Percentiles rank a stretch among this genome's conserved stretches.
Evolutionary conservation across 2,888 invertebrate species (phyloP).

Genomic region (Galerucella pusilla): DNA sequence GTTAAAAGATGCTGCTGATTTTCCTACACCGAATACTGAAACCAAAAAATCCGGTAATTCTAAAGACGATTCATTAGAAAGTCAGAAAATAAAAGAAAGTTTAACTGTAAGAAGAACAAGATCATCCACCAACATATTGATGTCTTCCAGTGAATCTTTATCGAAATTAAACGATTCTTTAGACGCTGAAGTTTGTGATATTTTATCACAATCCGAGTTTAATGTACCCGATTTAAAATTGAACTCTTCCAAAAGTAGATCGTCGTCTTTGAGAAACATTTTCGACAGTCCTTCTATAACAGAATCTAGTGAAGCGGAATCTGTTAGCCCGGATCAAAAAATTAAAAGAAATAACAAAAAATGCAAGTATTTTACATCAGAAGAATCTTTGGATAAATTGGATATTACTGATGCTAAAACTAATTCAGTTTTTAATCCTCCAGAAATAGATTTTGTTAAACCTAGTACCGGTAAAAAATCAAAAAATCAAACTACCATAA

Average conservation of each 20-base stretch:
- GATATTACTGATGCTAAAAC: not conserved
- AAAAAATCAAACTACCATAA: not conserved
- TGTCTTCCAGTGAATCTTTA: constrained; percentile 20
- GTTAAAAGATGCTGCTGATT: not conserved
- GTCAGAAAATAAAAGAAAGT: not conserved
- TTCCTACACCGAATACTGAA: not conserved
- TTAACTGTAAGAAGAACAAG: constrained; percentile 17
- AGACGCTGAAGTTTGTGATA: constrained; percentile 22
- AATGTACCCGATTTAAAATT: not conserved
- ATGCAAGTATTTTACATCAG: constrained; percentile 1
- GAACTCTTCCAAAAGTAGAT: not conserved
- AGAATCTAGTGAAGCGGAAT: constrained; percentile 12
- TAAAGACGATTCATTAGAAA: not conserved
- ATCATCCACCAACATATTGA: constrained; percentile 15
- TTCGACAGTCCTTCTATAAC: constrained; percentile 4
- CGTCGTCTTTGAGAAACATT: constrained; percentile 10
- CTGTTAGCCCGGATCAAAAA: not conserved
- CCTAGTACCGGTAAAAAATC: constrained; percentile 2
- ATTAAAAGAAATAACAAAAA: not conserved
- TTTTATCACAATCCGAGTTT: constrained; percentile 1
- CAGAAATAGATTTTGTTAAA: not conserved
- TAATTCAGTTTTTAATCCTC: not conserved
- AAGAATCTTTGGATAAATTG: constrained; percentile 6
- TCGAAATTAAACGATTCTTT: constrained; percentile 16
- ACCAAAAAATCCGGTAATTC: not conserved